A percentile compares a stretch with the other conserved stretches of the same genome.
phyloP scores from a whole-genome alignment of 92 coral and sea anemone species.

The Isaurus tuberculatus region DNA sequence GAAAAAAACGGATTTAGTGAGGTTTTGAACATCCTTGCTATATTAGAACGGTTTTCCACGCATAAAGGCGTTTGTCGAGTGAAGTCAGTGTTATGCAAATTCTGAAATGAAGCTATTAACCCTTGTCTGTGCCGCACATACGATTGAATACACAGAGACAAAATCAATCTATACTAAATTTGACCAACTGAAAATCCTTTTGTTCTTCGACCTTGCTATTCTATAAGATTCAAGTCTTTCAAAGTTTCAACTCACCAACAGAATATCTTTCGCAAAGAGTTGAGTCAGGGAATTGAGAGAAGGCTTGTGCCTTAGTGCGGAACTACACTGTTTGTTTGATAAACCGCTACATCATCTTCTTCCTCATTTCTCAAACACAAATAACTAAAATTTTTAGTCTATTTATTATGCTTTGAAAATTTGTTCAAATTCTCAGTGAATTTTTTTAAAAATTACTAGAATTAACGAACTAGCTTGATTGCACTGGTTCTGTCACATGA shows the following conservation, averaged over 20 bases:
- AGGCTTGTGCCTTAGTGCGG: not conserved
- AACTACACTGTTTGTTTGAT: not conserved
- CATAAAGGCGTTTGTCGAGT: not conserved
- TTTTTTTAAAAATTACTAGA: too few species aligned
- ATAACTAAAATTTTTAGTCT: not conserved
- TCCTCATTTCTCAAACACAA: not conserved
- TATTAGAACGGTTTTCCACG: not conserved
- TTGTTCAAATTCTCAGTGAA: not conserved
- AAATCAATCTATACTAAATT: not conserved
- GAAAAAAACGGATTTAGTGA: not conserved
- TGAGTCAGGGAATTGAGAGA: not conserved
- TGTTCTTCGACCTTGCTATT: not conserved
- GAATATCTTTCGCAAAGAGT: not conserved
- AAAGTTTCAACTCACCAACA: not conserved
- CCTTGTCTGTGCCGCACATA: not conserved
- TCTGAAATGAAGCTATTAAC: not conserved
- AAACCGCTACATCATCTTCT: not conserved
- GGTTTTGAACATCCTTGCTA: not conserved
- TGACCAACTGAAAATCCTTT: not conserved
- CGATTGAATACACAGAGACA: not conserved
- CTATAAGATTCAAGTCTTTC: not conserved
- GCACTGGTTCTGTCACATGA: too few species aligned
- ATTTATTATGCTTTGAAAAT: not conserved
- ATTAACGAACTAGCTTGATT: too few species aligned
- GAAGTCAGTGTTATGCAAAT: constrained; percentile 3